Base-by-base conservation (phyloP, 2,797 vertebrate species). In the Anabacerthia variegaticeps region DNA sequence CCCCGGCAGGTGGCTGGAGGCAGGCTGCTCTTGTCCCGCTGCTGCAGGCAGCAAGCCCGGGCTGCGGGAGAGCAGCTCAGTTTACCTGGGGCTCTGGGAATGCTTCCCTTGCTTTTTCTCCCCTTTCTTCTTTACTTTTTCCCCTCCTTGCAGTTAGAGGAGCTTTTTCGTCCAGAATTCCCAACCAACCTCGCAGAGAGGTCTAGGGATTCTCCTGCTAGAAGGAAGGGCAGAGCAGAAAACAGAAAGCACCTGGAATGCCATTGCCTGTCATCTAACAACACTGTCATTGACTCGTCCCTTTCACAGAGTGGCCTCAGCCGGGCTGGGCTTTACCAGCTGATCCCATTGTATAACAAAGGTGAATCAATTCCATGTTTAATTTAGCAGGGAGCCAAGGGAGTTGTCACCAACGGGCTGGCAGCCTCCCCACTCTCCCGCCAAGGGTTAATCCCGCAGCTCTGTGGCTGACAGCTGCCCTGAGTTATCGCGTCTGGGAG, bases 321-420 rank as follows among this genome's bases (percentile, higher is more conserved):
- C 48, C 2, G 2, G 2, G 78, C 93, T 46, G 74, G 71, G 86
- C 89, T 80, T 44, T 48, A 27, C 92, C 95, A 95, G 94, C 95
- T 95, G 95, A 93, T 93, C 73, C 84, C 28, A 5, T 76, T 51
- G 46, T 62, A 22, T 82, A 84, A 91, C 93, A 90, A 91, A 95
- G 94, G 90, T 94, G 96, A 96, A 94, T 88, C 78, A 48, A 66
- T 88, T n/a, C 90, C 3, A 19, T 96, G 94, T 92, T 96, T 97
- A 87, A 91, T 91, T 94, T 93, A 93, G 93, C 96, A 61, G 49
- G 24, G 61, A 88, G 92, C 95, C 95, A 91, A 93, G 80, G 95
- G 89, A 96, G 95, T 80, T 87, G 92, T 95, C 93, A 74, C 61
- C 56, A 26, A 9, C 10, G 7, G 39, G 73, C 95, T 85, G 93